These are phyloP conservation scores for Danio rerio DNA, from an alignment of 2,113 vertebrate genomes.

Conservation along the genomic window GRCz12tu NC_133187.1:1333001-1333500, in stretches of 20 bases:
- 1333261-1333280: conserved; percentile 33
- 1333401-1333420: conserved; percentile 42
- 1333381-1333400: conserved; percentile 56
- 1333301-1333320: conserved; percentile 51
- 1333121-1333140: neutral
- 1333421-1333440: conserved; percentile 5
- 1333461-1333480: neutral
- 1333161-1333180: neutral
- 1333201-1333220: conserved; percentile 14
- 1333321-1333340: conserved; percentile 51
- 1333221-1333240: neutral
- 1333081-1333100: no score
- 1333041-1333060: no score
- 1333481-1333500: neutral
- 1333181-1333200: neutral
- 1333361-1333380: conserved; percentile 51
- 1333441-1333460: neutral
- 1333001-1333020: no score
- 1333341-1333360: conserved; percentile 45
- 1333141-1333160: conserved; percentile 5
- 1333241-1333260: neutral
- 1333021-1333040: no score
- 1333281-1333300: conserved; percentile 27
- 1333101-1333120: neutral
- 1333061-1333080: no score